Evolutionary conservation across 2,797 vertebrate genomes (phyloP), one percentile per base, ranked within the genome.

Genomic region (Schizothorax lantsangensis): DNA sequence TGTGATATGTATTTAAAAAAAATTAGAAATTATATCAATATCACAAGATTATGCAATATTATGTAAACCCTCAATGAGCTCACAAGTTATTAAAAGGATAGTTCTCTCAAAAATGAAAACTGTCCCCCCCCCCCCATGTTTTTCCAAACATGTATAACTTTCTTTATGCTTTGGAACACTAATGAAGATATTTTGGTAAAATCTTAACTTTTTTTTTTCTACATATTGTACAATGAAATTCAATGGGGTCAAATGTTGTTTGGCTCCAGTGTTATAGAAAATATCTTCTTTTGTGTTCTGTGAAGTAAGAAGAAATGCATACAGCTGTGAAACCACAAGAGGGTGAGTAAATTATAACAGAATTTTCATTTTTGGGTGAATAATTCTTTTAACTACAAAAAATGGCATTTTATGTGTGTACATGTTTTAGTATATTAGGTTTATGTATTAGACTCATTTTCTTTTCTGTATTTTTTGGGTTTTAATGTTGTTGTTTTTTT

Each of bases 41-140:
- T 66, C 3, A 36, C n/a, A 68, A 23, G 14, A 72, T 83, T 40
- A 64, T 84, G 83, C 83, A 84, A 54, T 49, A n/a, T 73, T 49
- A 15, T 73, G 10, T 59, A 15, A 83, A 43, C 11, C 45, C 21
- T 26, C 45, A 49, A 0, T 59, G 26, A 49, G 43, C 17, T 47
- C 26, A 23, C 47, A 1, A 26, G 23, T 72, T 23, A 23, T 43
- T 45, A 57, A 57, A 19, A 54, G 38, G 68, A 11, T 71, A 2
- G 68, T 71, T 71, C 68, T 71, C 6, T 33, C 30, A 17, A 40
- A 71, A 71, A 40, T 71, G 17, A 38, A 69, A 36, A 71, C 6
- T 2, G 8, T 12, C 68, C 40, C 6, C 30, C 7, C 12, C 12
- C n/a, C 9, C 30, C 15, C 30, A 36, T 71, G 38, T 40, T 71